These are phyloP conservation scores for Potorous gilbertii DNA, from an alignment of 2,797 vertebrate species.

Conservation along the genomic window DNA sequence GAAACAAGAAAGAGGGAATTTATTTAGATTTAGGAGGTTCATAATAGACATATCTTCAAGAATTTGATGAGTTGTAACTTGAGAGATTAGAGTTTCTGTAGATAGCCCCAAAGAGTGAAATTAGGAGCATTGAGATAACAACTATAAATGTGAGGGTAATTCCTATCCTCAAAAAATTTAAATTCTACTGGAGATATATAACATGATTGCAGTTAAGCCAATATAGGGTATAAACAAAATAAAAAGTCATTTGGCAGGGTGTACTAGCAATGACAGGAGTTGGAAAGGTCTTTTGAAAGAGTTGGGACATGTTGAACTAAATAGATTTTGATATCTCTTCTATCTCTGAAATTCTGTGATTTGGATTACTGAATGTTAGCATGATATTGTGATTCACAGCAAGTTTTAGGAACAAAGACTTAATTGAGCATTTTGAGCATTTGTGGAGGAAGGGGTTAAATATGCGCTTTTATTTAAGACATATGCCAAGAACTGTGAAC, in stretches of 20 bases:
- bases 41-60: not conserved
- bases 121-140: not conserved
- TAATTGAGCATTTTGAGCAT: not conserved
- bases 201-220: not conserved
- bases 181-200: not conserved
- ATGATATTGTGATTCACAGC: not conserved
- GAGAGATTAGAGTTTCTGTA: not conserved
- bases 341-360: not conserved
- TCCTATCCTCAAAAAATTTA: not conserved
- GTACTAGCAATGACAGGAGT: not conserved
- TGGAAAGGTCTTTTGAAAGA: not conserved
- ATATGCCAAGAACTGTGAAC: not conserved
- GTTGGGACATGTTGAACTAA: not conserved
- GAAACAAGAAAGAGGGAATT: not conserved
- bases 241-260: not conserved
- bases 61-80: not conserved
- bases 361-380: not conserved
- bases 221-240: not conserved
- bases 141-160: not conserved
- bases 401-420: not conserved
- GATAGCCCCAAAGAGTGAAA: not conserved
- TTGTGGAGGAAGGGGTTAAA: not conserved
- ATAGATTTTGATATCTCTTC: not conserved
- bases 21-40: not conserved
- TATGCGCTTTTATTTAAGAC: not conserved